Conservation (phyloP, 2,888 invertebrate genomes). For the Amphipyra tragopoginis region DNA sequence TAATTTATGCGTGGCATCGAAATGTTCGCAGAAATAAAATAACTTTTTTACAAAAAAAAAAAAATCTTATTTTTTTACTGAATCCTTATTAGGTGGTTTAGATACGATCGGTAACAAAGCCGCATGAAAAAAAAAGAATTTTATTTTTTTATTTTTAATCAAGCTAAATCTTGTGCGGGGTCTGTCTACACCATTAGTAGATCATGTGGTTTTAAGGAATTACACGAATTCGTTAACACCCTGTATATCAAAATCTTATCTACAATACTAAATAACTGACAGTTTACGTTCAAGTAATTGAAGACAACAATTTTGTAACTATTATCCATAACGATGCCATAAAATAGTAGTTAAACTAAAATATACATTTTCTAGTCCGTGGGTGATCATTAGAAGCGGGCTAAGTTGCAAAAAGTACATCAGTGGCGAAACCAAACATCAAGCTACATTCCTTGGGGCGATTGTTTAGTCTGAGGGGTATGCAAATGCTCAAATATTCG, state of each 20-base stretch:
- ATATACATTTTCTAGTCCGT: constrained; percentile 2
- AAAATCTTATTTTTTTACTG: too few species aligned
- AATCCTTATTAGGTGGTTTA: too few species aligned
- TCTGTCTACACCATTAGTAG: too few species aligned
- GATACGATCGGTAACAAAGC: too few species aligned
- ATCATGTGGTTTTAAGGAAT: too few species aligned
- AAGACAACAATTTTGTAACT: constrained; percentile 25
- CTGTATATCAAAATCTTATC: constrained; percentile 6
- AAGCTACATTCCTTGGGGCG: constrained; percentile 60
- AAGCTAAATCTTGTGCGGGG: too few species aligned
- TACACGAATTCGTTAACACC: too few species aligned
- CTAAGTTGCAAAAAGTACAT: constrained; percentile 31
- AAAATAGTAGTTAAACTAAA: constrained; percentile 26
- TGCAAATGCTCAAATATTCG: constrained; percentile 65
- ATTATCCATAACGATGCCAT: constrained; percentile 26
- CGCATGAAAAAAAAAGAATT: too few species aligned
- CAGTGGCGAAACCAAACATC: constrained; percentile 23
- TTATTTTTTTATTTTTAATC: too few species aligned
- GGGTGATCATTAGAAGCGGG: constrained; percentile 25
- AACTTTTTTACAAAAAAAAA: too few species aligned
- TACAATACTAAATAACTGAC: background rate
- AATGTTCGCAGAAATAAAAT: too few species aligned
- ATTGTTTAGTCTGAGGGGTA: constrained; percentile 63
- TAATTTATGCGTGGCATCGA: too few species aligned
- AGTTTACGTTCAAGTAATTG: constrained; percentile 8